These are phyloP conservation scores for Lymantria dispar DNA, from an alignment of 2,888 invertebrate species.

Conservation along the genomic window DNA sequence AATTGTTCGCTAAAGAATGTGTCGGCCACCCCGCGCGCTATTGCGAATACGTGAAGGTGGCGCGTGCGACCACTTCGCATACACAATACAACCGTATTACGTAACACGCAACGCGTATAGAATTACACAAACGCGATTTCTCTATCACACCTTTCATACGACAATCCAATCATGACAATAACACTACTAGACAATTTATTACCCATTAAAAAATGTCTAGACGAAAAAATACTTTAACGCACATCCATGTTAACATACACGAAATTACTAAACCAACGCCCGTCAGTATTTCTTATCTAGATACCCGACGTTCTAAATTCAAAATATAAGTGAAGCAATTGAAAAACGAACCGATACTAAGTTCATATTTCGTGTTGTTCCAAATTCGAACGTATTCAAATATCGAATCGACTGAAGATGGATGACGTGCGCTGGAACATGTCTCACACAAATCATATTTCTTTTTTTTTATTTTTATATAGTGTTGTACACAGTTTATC, in stretches of 20 bases:
- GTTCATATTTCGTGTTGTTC: slow-evolving; percentile 77
- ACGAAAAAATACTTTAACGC: slow-evolving; percentile 39
- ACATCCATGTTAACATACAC: slow-evolving; percentile 27
- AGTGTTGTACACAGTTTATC: slow-evolving; percentile 30
- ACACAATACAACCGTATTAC: slow-evolving; percentile 59
- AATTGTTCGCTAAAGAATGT: slow-evolving; percentile 62
- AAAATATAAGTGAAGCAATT: slow-evolving; percentile 80
- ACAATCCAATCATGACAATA: slow-evolving; percentile 52
- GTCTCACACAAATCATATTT: slow-evolving; percentile 57
- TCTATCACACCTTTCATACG: slow-evolving; percentile 69
- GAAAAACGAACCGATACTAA: slow-evolving; percentile 78
- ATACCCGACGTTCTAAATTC: slow-evolving; percentile 72
- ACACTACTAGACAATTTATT: slow-evolving; percentile 51
- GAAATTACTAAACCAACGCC: slow-evolving; percentile 33
- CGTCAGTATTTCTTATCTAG: slow-evolving; percentile 58
- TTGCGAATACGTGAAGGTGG: slow-evolving; percentile 61
- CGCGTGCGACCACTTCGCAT: slow-evolving; percentile 60
- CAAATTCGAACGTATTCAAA: slow-evolving; percentile 79
- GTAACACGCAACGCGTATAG: slow-evolving; percentile 68
- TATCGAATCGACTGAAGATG: slow-evolving; percentile 72
- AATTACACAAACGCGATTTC: slow-evolving; percentile 74
- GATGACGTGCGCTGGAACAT: slow-evolving; percentile 62
- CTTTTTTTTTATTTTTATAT: slow-evolving; percentile 37
- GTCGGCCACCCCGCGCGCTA: slow-evolving; percentile 68
- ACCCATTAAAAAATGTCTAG: slow-evolving; percentile 58